Conservation (phyloP, 2,113 vertebrate genomes). For the Brachirus orientalis region DNA sequence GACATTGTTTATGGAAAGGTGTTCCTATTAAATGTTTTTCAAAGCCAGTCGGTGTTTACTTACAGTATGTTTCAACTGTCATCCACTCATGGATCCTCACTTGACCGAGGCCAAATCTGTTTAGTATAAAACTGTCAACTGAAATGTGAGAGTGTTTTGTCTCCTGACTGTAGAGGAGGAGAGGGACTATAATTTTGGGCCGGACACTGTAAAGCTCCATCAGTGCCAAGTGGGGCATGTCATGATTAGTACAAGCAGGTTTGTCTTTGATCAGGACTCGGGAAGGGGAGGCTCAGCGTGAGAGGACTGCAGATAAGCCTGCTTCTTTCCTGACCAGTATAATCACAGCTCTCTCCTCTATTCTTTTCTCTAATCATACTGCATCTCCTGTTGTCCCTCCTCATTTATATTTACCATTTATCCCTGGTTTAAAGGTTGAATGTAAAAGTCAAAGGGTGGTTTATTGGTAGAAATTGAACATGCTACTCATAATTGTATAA, state of each 20-base stretch:
- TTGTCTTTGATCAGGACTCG: constrained; percentile 68
- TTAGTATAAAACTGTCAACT: no score
- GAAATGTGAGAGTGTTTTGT: not conserved
- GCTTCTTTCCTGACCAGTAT: constrained; percentile 39
- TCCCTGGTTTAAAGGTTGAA: not conserved
- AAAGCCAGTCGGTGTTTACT: no score
- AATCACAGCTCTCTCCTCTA: constrained; percentile 37
- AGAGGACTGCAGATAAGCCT: constrained; percentile 64
- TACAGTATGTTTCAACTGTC: no score
- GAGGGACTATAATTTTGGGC: constrained; percentile 39
- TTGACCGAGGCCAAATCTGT: no score
- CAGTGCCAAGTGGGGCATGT: constrained; percentile 52
- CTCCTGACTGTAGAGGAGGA: constrained; percentile 11
- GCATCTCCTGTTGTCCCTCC: not conserved
- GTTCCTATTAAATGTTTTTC: no score
- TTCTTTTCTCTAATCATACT: constrained; percentile 1
- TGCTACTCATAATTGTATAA: no score
- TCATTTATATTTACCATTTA: not conserved
- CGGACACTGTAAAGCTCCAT: constrained; percentile 51
- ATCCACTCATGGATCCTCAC: no score
- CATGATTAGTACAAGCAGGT: constrained; percentile 67
- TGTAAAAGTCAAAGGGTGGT: no score
- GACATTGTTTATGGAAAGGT: no score
- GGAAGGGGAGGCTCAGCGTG: constrained; percentile 43
- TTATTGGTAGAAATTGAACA: no score